phyloP scores from a whole-genome alignment of 2,888 invertebrate genomes.

The Pycnomerus fuliginosus region DNA sequence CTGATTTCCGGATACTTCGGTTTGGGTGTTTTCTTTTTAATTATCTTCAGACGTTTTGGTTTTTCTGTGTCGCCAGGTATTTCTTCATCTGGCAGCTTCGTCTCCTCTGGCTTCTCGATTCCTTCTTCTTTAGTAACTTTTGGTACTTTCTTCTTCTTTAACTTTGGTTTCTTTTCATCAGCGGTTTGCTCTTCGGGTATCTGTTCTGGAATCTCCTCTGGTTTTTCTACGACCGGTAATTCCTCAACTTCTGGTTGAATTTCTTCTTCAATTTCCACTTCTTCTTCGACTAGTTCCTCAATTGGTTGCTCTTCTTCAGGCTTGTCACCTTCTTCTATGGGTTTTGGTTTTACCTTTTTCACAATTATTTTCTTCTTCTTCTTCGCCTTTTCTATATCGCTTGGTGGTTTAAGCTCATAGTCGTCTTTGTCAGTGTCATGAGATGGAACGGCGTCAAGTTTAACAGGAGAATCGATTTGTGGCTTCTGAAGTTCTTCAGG shows the following conservation, averaged over 20 bases:
- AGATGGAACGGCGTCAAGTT: slow-evolving; percentile 17
- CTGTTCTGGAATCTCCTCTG: slow-evolving; percentile 2
- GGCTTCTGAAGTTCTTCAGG: slow-evolving; percentile 22
- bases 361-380: slow-evolving; percentile 19
- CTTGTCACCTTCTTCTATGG: slow-evolving; percentile 24
- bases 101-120: slow-evolving; percentile 15
- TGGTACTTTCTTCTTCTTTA: slow-evolving; percentile 23
- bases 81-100: slow-evolving; percentile 12
- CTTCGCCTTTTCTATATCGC: slow-evolving; percentile 37
- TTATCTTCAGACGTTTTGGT: slow-evolving; percentile 41
- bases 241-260: slow-evolving; percentile 4
- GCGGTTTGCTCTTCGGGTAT: slow-evolving; percentile 7
- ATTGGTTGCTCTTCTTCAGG: slow-evolving; percentile 30
- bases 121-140: slow-evolving; percentile 7
- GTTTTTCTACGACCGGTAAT: slow-evolving; percentile 2
- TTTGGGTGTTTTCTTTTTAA: slow-evolving; percentile 25
- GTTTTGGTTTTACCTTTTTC: slow-evolving; percentile 23
- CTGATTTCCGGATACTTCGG: slow-evolving; percentile 39
- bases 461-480: slow-evolving; percentile 4
- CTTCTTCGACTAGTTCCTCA: slow-evolving; percentile 18
- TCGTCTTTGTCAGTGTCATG: slow-evolving; percentile 24
- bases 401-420: slow-evolving; percentile 30
- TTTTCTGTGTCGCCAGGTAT: slow-evolving; percentile 12
- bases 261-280: slow-evolving; percentile 4
- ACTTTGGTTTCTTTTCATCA: slow-evolving; percentile 23